A percentile compares a stretch with the other conserved stretches of the same genome.
These are phyloP conservation scores for Sphecodes monilicornis DNA, from an alignment of 2,888 invertebrate genomes.

Conservation along the genomic window DNA sequence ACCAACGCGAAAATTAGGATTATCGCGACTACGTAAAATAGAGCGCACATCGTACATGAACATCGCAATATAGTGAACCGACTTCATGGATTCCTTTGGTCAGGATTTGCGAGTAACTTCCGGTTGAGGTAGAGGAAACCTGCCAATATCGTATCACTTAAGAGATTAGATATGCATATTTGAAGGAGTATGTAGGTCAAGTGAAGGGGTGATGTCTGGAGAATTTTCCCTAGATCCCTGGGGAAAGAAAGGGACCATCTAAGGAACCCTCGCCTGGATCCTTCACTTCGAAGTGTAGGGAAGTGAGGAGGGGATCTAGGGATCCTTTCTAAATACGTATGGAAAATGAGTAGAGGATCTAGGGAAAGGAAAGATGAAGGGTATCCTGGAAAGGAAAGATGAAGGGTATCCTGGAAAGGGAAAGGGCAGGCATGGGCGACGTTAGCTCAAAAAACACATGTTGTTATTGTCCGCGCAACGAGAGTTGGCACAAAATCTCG, in stretches of 20 bases:
- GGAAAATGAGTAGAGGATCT: neutral
- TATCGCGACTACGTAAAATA: conserved; percentile 66
- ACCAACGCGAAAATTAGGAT: conserved; percentile 58
- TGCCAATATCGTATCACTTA: neutral
- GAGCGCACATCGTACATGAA: conserved; percentile 65
- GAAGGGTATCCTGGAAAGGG: too few species aligned
- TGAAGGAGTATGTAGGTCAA: neutral
- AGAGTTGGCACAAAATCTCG: too few species aligned
- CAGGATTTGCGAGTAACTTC: conserved; percentile 30
- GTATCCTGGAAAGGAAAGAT: too few species aligned
- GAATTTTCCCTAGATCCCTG: neutral
- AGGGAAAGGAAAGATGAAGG: neutral
- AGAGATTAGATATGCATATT: neutral
- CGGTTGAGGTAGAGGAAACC: neutral
- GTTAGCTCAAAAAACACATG: too few species aligned
- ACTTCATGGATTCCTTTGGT: conserved; percentile 9
- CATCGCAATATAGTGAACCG: too few species aligned
- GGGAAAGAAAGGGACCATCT: too few species aligned
- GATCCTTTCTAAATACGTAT: neutral
- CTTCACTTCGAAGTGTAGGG: too few species aligned
- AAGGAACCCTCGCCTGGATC: too few species aligned
- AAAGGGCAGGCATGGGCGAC: too few species aligned
- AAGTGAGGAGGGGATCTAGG: neutral
- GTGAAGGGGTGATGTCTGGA: neutral
- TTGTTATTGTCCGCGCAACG: too few species aligned